phyloP scores from a whole-genome alignment of 2,888 invertebrate genomes.

The Heterodera filipjevi region DNA sequence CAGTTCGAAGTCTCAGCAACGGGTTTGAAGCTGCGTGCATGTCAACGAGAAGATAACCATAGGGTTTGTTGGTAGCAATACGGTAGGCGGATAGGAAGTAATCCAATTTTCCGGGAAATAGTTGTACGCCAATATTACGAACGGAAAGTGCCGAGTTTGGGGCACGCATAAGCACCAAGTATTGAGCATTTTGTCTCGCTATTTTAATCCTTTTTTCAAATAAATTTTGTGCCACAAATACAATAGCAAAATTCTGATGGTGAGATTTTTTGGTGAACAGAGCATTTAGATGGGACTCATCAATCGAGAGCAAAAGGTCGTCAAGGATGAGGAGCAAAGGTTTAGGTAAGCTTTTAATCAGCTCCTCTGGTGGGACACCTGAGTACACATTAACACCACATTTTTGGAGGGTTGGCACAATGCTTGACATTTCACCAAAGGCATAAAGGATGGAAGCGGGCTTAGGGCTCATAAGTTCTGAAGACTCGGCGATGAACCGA shows the following conservation, averaged over 20 bases:
- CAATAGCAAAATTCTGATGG: conserved; percentile 31
- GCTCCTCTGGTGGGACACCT: conserved; percentile 34
- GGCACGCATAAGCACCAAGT: conserved; percentile 34
- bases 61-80: conserved; percentile 14
- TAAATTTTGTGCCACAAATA: conserved; percentile 36
- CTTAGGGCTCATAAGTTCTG: conserved; percentile 14
- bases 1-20: conserved; percentile 29
- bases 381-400: conserved; percentile 14
- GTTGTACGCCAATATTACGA: conserved; percentile 31
- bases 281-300: conserved; percentile 23
- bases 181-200: conserved; percentile 36
- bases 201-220: conserved; percentile 34
- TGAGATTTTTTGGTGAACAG: conserved; percentile 39
- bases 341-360: background rate
- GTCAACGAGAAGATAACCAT: conserved; percentile 34
- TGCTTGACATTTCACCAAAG: conserved; percentile 16
- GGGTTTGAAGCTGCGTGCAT: conserved; percentile 32
- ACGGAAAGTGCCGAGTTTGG: conserved; percentile 27
- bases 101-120: conserved; percentile 28
- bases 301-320: conserved; percentile 32
- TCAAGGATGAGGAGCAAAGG: conserved; percentile 32
- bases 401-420: conserved; percentile 34
- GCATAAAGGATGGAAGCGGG: conserved; percentile 22
- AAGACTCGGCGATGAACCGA: conserved; percentile 6
- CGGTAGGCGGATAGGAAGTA: conserved; percentile 30